Evolutionary conservation across 2,113 vertebrate genomes (phyloP).

Genomic region (Hemichromis elongatus): DNA sequence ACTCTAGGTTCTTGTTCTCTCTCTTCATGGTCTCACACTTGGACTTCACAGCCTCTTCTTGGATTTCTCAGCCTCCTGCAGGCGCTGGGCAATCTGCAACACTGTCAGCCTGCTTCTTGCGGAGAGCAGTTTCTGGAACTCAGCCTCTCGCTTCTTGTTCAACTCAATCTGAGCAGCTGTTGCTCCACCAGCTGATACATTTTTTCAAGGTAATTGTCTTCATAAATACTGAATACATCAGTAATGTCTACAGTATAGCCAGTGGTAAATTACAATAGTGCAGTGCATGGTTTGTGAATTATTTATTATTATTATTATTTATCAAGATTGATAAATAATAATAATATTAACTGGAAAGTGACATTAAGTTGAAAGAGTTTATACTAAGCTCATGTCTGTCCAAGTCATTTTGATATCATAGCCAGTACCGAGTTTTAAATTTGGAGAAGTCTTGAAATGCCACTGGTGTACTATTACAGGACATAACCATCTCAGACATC

Average conservation of each 20-base stretch:
- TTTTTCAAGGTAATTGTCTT: background rate
- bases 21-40: background rate
- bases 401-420: background rate
- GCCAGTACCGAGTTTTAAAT: conserved; percentile 12
- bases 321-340: too few relatives aligned
- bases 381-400: background rate
- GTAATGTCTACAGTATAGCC: background rate
- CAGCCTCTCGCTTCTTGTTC: conserved; percentile 60
- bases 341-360: background rate
- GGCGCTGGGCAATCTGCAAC: conserved; percentile 57
- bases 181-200: conserved; percentile 76
- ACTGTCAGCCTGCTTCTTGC: conserved; percentile 84
- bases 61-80: background rate
- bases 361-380: background rate
- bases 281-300: background rate
- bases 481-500: conserved; percentile 4
- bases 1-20: background rate
- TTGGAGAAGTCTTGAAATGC: conserved; percentile 14
- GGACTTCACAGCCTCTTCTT: background rate
- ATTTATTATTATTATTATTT: too few relatives aligned
- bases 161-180: conserved; percentile 79
- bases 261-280: background rate
- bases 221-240: background rate
- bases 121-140: conserved; percentile 80
- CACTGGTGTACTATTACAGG: conserved; percentile 29